Evolutionary conservation across 35 echinoderm and acorn worm genomes (phyloP).

Genomic region (Heliocidaris erythrogramma): DNA sequence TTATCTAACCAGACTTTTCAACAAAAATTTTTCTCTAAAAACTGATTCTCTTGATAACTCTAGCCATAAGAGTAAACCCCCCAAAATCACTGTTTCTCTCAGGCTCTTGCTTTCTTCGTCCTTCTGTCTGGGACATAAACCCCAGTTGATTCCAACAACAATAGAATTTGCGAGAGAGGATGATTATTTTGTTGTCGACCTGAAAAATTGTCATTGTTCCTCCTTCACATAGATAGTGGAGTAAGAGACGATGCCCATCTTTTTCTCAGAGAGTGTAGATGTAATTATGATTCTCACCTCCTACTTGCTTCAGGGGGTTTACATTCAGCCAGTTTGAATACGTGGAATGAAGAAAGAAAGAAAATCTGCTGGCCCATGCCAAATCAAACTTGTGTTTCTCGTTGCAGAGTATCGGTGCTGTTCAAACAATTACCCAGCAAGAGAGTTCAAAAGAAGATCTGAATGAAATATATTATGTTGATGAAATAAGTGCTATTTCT

Average conservation of each 20-base stretch:
- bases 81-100: background rate
- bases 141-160: background rate
- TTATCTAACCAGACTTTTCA: background rate
- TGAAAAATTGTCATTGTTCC: background rate
- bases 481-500: too few relatives aligned
- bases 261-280: background rate
- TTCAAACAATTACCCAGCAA: too few relatives aligned
- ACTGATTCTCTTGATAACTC: background rate
- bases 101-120: background rate
- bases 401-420: background rate
- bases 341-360: background rate
- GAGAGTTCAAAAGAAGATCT: background rate
- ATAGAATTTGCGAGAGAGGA: background rate
- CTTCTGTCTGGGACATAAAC: background rate
- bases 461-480: background rate
- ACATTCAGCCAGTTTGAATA: background rate
- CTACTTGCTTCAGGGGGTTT: background rate
- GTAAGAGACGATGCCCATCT: conserved; percentile 2
- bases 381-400: background rate
- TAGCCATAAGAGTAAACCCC: background rate
- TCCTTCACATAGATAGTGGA: background rate
- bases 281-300: conserved; percentile 17
- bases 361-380: background rate
- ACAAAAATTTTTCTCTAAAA: background rate
- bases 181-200: background rate